phyloP scores from a whole-genome alignment of 2,113 vertebrate species.

The Dromas ardeola region DNA sequence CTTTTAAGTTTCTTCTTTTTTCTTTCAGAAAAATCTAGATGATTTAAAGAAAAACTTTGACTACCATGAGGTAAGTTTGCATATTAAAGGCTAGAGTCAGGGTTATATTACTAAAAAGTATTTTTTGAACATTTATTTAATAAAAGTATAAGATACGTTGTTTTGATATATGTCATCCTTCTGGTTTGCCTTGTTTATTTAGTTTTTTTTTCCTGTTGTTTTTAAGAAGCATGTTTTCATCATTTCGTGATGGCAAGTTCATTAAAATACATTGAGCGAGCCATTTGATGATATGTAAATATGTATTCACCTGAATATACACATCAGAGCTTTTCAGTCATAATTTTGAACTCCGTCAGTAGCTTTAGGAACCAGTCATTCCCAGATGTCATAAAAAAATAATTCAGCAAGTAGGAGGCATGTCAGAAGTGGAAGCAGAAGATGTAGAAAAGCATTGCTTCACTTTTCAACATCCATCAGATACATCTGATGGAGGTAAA shows the following conservation, averaged over 20 bases:
- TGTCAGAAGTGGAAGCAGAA: neutral
- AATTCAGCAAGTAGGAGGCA: neutral
- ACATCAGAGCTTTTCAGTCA: neutral
- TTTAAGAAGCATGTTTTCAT: neutral
- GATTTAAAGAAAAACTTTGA: neutral
- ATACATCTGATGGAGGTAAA: neutral
- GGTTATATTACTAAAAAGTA: neutral
- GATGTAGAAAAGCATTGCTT: neutral
- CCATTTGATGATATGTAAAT: neutral
- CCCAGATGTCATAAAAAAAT: neutral
- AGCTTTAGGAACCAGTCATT: neutral
- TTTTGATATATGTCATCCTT: neutral
- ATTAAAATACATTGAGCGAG: neutral
- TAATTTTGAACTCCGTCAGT: neutral
- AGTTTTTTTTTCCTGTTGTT: neutral
- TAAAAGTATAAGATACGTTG: neutral
- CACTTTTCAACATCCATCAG: neutral
- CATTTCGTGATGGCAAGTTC: neutral
- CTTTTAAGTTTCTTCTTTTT: neutral
- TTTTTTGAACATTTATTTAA: neutral
- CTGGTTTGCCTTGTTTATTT: neutral
- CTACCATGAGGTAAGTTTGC: neutral
- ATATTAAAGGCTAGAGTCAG: neutral
- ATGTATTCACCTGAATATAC: neutral
- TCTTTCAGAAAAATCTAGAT: neutral